A percentile compares a stretch with the other conserved stretches of the same genome.
These are phyloP conservation scores for Gopherus evgoodei DNA, from an alignment of 2,113 vertebrate species.

Conservation along the genomic window DNA sequence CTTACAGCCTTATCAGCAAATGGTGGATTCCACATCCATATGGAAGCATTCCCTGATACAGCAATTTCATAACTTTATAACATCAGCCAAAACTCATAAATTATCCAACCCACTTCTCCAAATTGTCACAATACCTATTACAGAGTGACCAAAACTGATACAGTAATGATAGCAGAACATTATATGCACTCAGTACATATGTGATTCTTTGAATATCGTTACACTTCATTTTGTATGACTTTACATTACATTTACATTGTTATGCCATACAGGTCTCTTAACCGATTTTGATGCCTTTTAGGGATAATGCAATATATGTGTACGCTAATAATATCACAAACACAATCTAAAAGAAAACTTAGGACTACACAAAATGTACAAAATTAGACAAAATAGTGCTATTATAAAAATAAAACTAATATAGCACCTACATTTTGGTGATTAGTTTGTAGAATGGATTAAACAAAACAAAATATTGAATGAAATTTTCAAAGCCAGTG, in stretches of 20 bases:
- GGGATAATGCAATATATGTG: not conserved
- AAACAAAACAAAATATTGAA: not conserved
- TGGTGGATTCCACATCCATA: not conserved
- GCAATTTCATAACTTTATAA: not conserved
- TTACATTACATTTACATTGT: not conserved
- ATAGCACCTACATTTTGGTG: not conserved
- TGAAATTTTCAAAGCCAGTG: not conserved
- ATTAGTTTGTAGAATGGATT: not conserved
- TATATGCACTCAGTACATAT: not conserved
- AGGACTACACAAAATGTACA: not conserved
- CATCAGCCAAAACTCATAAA: not conserved
- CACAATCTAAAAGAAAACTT: not conserved
- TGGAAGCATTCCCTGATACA: not conserved
- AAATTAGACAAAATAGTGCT: not conserved
- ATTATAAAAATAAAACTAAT: not conserved
- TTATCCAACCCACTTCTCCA: not conserved
- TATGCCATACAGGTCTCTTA: too few relatives aligned
- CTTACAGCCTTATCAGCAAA: not conserved
- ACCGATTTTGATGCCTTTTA: not conserved
- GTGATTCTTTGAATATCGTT: not conserved
- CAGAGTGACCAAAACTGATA: not conserved
- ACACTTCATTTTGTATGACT: not conserved
- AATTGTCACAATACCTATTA: not conserved
- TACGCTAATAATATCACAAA: not conserved
- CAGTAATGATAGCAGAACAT: not conserved